Percentiles rank a stretch among this genome's conserved stretches.
phyloP scores from a whole-genome alignment of 92 coral and sea anemone species.

The Siderastrea siderea region DNA sequence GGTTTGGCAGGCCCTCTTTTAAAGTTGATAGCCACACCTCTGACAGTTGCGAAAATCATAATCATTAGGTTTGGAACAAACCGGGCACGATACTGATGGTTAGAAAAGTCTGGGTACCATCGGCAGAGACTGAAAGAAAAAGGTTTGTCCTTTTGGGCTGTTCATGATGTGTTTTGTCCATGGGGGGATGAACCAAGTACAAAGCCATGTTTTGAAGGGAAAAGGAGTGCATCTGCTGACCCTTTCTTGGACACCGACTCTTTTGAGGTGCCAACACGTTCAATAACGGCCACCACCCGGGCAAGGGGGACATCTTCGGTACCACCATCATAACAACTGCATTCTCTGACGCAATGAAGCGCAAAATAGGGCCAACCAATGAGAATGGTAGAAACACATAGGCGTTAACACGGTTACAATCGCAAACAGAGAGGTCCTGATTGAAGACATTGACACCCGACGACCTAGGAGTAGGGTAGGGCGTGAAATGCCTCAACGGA shows the following conservation, averaged over 20 bases:
- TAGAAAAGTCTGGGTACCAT: constrained; percentile 18
- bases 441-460: constrained; percentile 52
- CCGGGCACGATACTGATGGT: constrained; percentile 35
- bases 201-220: constrained; percentile 48
- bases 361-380: constrained; percentile 50
- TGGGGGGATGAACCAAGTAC: constrained; percentile 1
- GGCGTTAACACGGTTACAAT: constrained; percentile 46
- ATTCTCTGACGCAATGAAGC: constrained; percentile 24
- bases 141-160: constrained; percentile 3
- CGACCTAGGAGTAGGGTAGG: constrained; percentile 40
- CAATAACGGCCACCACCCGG: constrained; percentile 52
- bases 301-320: constrained; percentile 37
- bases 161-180: not conserved
- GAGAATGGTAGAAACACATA: constrained; percentile 56
- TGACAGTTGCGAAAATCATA: constrained; percentile 37
- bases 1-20: not conserved
- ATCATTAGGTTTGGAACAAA: constrained; percentile 40
- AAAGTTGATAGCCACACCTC: constrained; percentile 39
- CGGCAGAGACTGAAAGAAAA: constrained; percentile 13
- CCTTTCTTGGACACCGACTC: constrained; percentile 16
- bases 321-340: constrained; percentile 45
- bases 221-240: constrained; percentile 33
- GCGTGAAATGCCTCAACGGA: constrained; percentile 47
- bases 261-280: constrained; percentile 33
- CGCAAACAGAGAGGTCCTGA: constrained; percentile 42